These are phyloP conservation scores for Diadema setosum DNA, from an alignment of 35 echinoderm and acorn worm genomes.

Conservation along the genomic window DNA sequence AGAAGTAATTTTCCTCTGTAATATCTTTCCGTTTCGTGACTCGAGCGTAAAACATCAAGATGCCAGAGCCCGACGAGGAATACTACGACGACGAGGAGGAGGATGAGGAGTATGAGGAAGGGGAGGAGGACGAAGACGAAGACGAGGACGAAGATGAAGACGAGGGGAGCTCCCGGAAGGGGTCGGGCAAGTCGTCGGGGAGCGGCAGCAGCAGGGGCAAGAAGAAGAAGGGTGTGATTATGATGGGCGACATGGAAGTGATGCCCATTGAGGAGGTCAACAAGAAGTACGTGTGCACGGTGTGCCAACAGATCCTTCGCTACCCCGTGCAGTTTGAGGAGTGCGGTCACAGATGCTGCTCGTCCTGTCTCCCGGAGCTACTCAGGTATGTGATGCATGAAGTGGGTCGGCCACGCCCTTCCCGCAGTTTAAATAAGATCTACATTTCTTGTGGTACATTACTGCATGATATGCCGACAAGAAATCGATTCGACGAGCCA, in stretches of 20 bases:
- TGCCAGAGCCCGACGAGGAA: slow-evolving; percentile 12
- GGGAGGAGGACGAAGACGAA: background rate
- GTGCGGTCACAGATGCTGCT: slow-evolving; percentile 88
- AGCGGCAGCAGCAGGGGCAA: slow-evolving; percentile 28
- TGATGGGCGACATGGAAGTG: slow-evolving; percentile 60
- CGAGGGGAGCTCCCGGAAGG: slow-evolving; percentile 4
- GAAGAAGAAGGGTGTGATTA: slow-evolving; percentile 43
- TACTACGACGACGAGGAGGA: slow-evolving; percentile 5
- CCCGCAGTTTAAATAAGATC: no score
- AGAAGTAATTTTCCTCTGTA: no score
- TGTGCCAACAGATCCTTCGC: slow-evolving; percentile 83
- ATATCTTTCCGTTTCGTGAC: no score
- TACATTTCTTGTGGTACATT: no score
- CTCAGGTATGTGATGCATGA: slow-evolving; percentile 47
- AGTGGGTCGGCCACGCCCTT: no score
- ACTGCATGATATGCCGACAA: no score
- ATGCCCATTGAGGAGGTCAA: slow-evolving; percentile 58
- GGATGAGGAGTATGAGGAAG: background rate
- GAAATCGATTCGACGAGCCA: no score
- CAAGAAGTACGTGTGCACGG: slow-evolving; percentile 86
- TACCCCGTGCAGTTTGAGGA: slow-evolving; percentile 97
- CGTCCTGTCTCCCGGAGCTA: slow-evolving; percentile 74
- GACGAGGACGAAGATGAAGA: background rate
- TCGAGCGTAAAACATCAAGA: background rate
- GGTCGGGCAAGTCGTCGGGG: slow-evolving; percentile 42